Conservation (phyloP, 2,113 vertebrate species). For the Calcarius ornatus region DNA sequence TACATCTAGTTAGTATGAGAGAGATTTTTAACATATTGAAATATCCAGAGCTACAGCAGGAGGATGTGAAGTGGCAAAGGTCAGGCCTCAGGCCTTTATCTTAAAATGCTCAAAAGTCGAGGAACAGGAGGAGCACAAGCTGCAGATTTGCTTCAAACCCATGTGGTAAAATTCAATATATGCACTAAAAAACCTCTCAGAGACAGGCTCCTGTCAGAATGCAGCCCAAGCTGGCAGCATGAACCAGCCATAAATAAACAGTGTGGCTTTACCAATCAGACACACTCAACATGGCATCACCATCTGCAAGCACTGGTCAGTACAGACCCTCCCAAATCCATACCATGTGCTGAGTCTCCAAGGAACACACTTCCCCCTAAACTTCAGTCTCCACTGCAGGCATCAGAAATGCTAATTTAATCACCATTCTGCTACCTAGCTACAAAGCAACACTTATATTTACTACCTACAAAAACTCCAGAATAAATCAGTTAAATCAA, state of each 20-base stretch:
- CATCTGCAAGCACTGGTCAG: not conserved
- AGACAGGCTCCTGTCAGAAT: not conserved
- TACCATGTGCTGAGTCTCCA: accelerated
- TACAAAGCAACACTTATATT: not conserved
- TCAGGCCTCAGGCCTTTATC: not conserved
- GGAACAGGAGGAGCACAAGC: not conserved
- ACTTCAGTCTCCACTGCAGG: not conserved
- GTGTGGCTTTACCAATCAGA: not conserved
- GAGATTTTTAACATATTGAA: not conserved
- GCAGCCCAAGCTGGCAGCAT: not conserved
- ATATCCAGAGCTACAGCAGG: not conserved
- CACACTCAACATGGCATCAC: accelerated
- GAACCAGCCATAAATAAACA: not conserved
- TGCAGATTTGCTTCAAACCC: not conserved
- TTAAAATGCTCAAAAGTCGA: not conserved
- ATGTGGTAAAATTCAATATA: not conserved
- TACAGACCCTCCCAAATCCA: accelerated
- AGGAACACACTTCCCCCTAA: not conserved
- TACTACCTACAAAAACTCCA: not conserved
- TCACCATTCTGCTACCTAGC: not conserved
- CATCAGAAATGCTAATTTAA: not conserved
- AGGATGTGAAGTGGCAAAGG: not conserved
- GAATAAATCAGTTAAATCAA: not conserved
- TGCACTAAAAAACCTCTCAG: not conserved
- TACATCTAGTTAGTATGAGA: not conserved